A percentile compares a stretch with the other conserved stretches of the same genome.
Evolutionary conservation across 1,140 invertebrate species (phyloP).

Genomic region (Himalopsyche phryganea): DNA sequence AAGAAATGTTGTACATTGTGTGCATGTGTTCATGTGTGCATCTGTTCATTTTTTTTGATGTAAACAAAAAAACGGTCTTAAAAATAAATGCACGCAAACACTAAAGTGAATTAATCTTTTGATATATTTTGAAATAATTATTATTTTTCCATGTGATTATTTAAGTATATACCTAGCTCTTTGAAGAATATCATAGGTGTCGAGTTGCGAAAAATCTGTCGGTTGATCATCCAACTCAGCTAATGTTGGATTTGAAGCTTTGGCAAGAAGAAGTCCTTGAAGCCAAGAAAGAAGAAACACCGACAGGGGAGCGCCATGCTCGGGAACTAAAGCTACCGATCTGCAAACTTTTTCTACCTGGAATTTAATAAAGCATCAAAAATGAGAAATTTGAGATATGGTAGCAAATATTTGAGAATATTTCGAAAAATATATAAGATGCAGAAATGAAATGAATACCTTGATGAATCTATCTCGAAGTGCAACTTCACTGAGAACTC

Average conservation of each 20-base stretch:
- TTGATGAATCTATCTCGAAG: constrained; percentile 81
- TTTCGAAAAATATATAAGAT: too few species aligned
- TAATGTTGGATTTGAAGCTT: constrained; percentile 60
- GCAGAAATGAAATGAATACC: constrained; percentile 43
- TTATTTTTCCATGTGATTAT: too few species aligned
- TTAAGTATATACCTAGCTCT: constrained; percentile 84
- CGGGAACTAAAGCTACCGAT: constrained; percentile 79
- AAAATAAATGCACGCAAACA: too few species aligned
- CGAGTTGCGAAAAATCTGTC: constrained; percentile 65
- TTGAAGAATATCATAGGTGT: constrained; percentile 84
- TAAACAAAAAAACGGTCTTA: too few species aligned
- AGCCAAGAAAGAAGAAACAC: constrained; percentile 86
- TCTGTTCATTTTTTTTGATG: too few species aligned
- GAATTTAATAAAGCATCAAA: too few species aligned
- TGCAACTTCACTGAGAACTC: constrained; percentile 81
- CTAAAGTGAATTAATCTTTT: too few species aligned
- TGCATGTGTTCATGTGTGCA: too few species aligned
- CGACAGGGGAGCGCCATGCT: constrained; percentile 72
- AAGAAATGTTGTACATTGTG: too few species aligned
- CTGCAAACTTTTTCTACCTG: constrained; percentile 67
- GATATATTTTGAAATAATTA: too few species aligned
- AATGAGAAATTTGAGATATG: too few species aligned
- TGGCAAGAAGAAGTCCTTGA: constrained; percentile 67
- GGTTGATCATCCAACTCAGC: constrained; percentile 65
- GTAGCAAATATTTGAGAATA: too few species aligned